Conservation (phyloP, 2,888 invertebrate species). For the Oscheius myriophilus region DNA sequence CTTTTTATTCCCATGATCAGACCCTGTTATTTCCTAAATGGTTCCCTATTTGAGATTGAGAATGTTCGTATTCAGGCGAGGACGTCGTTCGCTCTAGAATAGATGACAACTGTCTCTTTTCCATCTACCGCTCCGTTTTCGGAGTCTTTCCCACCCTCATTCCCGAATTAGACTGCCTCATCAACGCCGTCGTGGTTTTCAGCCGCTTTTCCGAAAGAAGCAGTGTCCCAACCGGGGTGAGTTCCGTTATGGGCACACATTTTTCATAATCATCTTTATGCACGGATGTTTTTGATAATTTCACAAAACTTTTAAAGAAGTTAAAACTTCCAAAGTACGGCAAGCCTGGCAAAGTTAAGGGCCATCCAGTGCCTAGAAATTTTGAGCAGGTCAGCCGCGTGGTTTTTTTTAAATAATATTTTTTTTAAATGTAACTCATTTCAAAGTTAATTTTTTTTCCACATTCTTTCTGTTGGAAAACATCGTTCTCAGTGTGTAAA, state of each 20-base stretch:
- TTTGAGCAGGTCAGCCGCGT: too few species aligned
- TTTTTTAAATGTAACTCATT: too few species aligned
- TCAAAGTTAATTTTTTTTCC: too few species aligned
- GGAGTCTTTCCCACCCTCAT: conserved; percentile 27
- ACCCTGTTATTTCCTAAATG: background rate
- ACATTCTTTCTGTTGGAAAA: too few species aligned
- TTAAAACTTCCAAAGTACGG: too few species aligned
- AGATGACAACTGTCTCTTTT: conserved; percentile 14
- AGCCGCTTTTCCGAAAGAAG: conserved; percentile 15
- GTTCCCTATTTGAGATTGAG: background rate
- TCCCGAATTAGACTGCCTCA: conserved; percentile 9
- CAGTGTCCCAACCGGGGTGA: conserved; percentile 17
- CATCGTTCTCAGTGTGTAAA: too few species aligned
- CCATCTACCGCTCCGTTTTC: conserved; percentile 22
- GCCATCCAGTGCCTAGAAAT: too few species aligned
- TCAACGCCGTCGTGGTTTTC: conserved; percentile 24
- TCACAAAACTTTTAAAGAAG: too few species aligned
- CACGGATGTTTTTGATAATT: conserved; percentile 1
- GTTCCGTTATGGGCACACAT: background rate
- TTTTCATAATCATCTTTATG: too few species aligned
- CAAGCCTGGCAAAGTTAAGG: too few species aligned
- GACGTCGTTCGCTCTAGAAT: conserved; percentile 10
- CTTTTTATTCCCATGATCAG: background rate
- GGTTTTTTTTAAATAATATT: too few species aligned
- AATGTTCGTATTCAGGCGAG: conserved; percentile 19